phyloP scores from a whole-genome alignment of 2,888 invertebrate genomes.

The Elmis aenea region DNA sequence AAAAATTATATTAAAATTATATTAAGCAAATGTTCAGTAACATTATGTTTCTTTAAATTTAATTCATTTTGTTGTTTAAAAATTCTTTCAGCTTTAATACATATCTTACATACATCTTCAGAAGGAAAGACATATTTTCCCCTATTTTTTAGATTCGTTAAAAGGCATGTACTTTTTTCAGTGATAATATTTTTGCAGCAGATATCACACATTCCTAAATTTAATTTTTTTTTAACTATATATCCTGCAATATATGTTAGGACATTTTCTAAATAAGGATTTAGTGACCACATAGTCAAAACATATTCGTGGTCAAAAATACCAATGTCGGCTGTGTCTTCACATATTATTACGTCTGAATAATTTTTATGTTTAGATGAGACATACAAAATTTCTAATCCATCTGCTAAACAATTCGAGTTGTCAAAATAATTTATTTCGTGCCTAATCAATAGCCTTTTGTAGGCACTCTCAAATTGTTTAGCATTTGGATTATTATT shows the following conservation, averaged over 20 bases:
- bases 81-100: constrained; percentile 3
- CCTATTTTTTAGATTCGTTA: constrained; percentile 4
- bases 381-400: constrained; percentile 9
- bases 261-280: constrained; percentile 9
- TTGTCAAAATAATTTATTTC: constrained; percentile 10
- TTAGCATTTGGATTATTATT: constrained; percentile 20
- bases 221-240: constrained; percentile 7
- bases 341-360: background rate
- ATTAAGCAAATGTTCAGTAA: too few relatives aligned
- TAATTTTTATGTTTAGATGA: background rate
- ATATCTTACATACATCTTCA: constrained; percentile 1
- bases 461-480: constrained; percentile 22
- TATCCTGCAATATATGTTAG: constrained; percentile 13
- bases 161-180: background rate
- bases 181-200: background rate
- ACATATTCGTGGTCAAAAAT: too few relatives aligned
- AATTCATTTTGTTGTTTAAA: too few relatives aligned
- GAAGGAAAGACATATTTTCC: constrained; percentile 1
- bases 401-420: constrained; percentile 11
- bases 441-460: constrained; percentile 14
- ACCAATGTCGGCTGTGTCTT: background rate
- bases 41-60: too few relatives aligned
- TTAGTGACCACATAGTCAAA: constrained; percentile 5
- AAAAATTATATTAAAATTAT: too few relatives aligned
- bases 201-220: constrained; percentile 3